Conservation (phyloP, 2,113 vertebrate genomes). For the Miniopterus natalensis region DNA sequence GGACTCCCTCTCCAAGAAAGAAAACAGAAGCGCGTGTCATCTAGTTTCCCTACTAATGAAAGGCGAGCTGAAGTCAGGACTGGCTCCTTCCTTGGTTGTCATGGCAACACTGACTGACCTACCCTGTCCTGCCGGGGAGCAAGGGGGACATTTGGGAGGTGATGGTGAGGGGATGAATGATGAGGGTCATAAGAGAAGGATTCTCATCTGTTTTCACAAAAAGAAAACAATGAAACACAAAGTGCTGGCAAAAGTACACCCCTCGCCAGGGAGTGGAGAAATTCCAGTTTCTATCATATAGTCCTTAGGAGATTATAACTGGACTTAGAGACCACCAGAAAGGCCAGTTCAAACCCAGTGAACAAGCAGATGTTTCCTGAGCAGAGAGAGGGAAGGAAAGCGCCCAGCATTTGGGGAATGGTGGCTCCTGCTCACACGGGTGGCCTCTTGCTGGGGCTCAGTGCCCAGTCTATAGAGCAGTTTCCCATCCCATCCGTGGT, state of each 20-base stretch:
- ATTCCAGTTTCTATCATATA: background rate
- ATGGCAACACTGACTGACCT: background rate
- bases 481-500: background rate
- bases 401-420: background rate
- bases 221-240: background rate
- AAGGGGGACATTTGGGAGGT: background rate
- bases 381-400: background rate
- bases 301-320: background rate
- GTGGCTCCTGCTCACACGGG: accelerated
- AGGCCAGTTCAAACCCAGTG: constrained; percentile 7
- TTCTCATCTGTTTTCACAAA: background rate
- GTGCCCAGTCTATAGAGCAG: accelerated
- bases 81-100: constrained; percentile 50
- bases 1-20: background rate
- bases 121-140: background rate
- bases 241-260: background rate
- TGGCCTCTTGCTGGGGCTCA: accelerated
- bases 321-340: constrained; percentile 20
- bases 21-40: background rate
- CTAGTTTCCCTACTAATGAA: background rate
- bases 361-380: background rate
- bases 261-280: background rate
- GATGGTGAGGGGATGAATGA: background rate
- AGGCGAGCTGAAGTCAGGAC: background rate
- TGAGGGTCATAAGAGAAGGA: accelerated